Percentiles rank a stretch among this genome's conserved stretches.
Evolutionary conservation across 2,113 vertebrate genomes (phyloP).

Genomic region (Protobothrops flavoviridis): DNA sequence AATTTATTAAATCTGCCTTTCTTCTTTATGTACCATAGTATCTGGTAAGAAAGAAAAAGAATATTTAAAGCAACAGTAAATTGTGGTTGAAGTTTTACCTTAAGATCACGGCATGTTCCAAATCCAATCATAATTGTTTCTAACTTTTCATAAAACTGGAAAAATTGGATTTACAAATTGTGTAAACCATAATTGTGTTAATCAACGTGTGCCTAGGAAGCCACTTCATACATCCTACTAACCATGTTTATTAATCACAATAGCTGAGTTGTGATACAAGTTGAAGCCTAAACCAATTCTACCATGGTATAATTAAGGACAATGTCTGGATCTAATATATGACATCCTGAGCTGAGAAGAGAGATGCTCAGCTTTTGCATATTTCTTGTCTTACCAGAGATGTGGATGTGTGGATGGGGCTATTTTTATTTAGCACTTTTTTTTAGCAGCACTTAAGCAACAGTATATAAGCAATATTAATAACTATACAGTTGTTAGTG

Average conservation of each 20-base stretch:
- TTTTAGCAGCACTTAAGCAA: neutral
- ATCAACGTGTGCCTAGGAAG: neutral
- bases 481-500: neutral
- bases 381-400: neutral
- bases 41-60: neutral
- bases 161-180: neutral
- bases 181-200: neutral
- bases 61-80: neutral
- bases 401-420: neutral
- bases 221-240: neutral
- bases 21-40: neutral
- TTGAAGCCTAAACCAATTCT: neutral
- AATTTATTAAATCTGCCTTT: neutral
- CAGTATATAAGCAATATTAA: neutral
- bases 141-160: neutral
- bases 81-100: neutral
- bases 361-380: neutral
- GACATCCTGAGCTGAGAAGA: neutral
- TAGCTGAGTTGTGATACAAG: no score
- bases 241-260: neutral
- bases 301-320: neutral
- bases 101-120: neutral
- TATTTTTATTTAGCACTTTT: neutral
- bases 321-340: neutral
- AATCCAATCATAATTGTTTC: neutral